Conservation (phyloP, 2,797 vertebrate genomes). For the Gorsachius magnificus region DNA sequence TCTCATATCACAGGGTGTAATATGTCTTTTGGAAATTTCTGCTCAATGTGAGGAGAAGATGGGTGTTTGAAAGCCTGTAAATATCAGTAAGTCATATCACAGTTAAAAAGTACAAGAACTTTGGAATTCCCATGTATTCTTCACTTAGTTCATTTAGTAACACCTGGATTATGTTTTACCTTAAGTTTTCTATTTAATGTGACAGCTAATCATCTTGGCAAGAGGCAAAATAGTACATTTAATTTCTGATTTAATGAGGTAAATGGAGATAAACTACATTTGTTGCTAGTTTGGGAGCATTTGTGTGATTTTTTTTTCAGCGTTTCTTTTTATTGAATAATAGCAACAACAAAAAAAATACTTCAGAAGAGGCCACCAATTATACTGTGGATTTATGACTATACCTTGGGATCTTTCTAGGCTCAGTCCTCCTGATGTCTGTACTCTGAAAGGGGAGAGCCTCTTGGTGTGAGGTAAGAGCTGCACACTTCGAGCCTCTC, state of each 20-base stretch:
- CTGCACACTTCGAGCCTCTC: neutral
- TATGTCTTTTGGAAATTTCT: neutral
- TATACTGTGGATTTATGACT: neutral
- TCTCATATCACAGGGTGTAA: neutral
- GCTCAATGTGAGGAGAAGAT: neutral
- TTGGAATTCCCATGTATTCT: neutral
- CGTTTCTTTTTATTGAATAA: neutral
- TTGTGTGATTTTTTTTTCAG: neutral
- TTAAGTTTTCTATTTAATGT: neutral
- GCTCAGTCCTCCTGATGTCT: neutral
- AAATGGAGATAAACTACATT: neutral
- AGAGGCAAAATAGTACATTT: neutral
- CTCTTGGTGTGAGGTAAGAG: neutral
- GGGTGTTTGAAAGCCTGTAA: neutral
- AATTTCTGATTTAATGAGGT: neutral
- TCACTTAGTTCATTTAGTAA: neutral
- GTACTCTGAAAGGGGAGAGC: neutral
- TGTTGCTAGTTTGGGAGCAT: neutral
- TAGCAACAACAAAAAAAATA: neutral
- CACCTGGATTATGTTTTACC: neutral
- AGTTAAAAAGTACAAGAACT: neutral
- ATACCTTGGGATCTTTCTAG: neutral
- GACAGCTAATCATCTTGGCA: neutral
- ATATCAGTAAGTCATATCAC: neutral
- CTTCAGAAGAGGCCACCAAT: neutral